These are phyloP conservation scores for Hololepta plana DNA, from an alignment of 2,888 invertebrate genomes.

Conservation along the genomic window DNA sequence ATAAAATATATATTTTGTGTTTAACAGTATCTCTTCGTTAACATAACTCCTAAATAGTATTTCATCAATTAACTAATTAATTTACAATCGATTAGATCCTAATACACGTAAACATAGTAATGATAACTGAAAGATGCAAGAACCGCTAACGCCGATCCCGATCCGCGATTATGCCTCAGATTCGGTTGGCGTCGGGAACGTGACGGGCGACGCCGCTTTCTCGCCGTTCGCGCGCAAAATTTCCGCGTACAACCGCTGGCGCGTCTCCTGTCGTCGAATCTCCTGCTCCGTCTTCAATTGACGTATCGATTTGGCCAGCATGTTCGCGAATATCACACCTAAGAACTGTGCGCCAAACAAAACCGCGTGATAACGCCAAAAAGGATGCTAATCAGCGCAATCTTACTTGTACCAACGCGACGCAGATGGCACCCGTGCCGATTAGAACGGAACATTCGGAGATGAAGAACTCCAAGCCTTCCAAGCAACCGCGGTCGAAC, in stretches of 20 bases:
- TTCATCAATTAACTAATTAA: no score
- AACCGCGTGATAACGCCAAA: conserved; percentile 1
- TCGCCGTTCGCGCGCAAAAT: conserved; percentile 14
- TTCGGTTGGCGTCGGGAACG: no score
- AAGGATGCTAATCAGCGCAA: no score
- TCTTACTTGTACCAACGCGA: conserved; percentile 60
- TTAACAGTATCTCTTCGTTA: no score
- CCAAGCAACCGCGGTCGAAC: conserved; percentile 37
- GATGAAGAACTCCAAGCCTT: conserved; percentile 39
- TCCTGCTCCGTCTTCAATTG: conserved; percentile 55
- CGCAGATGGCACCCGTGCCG: conserved; percentile 60
- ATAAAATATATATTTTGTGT: no score
- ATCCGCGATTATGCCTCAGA: neutral
- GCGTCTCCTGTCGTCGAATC: conserved; percentile 49
- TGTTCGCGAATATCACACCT: conserved; percentile 77
- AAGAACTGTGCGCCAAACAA: conserved; percentile 41
- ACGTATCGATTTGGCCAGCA: conserved; percentile 71
- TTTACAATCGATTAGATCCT: no score
- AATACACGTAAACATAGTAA: no score
- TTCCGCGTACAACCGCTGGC: conserved; percentile 30
- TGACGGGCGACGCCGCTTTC: conserved; percentile 17
- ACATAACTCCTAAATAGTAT: no score
- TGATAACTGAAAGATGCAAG: no score
- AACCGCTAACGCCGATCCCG: no score
- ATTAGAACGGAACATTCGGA: conserved; percentile 52